A percentile compares a stretch with the other conserved stretches of the same genome.
Conservation (phyloP, 2,888 invertebrate genomes). For the Polyommatus icarus region DNA sequence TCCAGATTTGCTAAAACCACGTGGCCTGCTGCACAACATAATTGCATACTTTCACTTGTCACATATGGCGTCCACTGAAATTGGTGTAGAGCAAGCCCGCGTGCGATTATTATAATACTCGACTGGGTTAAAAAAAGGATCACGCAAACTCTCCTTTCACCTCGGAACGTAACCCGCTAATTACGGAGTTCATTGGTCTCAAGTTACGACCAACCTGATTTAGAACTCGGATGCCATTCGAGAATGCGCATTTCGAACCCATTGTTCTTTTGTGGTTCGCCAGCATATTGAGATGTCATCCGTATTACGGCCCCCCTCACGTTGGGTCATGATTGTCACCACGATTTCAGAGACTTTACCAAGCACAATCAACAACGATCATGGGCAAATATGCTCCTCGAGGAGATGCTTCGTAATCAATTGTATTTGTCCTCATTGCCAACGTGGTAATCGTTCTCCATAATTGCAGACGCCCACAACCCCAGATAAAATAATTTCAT, state of each 20-base stretch:
- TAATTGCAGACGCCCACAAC: not conserved
- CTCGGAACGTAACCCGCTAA: conserved; percentile 60
- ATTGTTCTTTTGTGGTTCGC: conserved; percentile 11
- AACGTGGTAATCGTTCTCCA: not conserved
- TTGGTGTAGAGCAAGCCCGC: conserved; percentile 59
- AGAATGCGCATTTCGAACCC: not conserved
- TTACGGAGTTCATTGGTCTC: conserved; percentile 62
- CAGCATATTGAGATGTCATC: not conserved
- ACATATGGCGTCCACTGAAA: conserved; percentile 57
- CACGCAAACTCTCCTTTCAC: conserved; percentile 63
- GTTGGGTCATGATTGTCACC: not conserved
- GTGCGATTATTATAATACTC: conserved; percentile 63
- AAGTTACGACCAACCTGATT: conserved; percentile 50
- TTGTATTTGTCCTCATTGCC: not conserved
- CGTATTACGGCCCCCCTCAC: not conserved
- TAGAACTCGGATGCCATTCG: conserved; percentile 35
- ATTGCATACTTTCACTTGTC: conserved; percentile 69
- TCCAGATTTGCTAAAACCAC: not conserved
- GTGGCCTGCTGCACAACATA: conserved; percentile 38
- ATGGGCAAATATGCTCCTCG: not conserved
- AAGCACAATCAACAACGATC: not conserved
- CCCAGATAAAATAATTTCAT: conserved; percentile 12
- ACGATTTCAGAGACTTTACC: not conserved
- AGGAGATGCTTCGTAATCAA: not conserved
- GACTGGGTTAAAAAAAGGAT: conserved; percentile 59